phyloP scores from a whole-genome alignment of 2,888 invertebrate genomes.

The Lycia hirtaria region DNA sequence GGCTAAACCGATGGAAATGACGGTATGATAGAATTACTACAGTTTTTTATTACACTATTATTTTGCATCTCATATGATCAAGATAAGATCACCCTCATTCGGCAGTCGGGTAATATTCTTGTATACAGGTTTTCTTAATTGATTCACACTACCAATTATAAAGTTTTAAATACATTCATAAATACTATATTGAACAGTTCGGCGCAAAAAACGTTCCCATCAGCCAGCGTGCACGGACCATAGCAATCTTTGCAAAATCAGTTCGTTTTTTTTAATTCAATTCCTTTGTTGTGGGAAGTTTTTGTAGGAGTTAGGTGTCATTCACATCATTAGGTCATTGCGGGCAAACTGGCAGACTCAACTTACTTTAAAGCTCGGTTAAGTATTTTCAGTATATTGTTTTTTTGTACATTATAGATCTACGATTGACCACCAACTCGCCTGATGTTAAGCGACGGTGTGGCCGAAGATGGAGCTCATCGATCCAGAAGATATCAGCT shows the following conservation, averaged over 20 bases:
- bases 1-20: too few species aligned
- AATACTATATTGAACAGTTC: constrained; percentile 10
- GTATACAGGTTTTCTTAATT: neutral
- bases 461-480: too few species aligned
- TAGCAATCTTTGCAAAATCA: constrained; percentile 68
- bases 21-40: too few species aligned
- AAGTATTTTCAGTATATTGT: neutral
- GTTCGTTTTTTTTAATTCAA: constrained; percentile 56
- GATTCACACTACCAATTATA: neutral
- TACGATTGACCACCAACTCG: too few species aligned
- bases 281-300: constrained; percentile 62
- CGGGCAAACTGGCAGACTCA: constrained; percentile 37
- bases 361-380: constrained; percentile 18
- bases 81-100: too few species aligned
- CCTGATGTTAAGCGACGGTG: too few species aligned
- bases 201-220: constrained; percentile 27
- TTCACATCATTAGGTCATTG: constrained; percentile 63
- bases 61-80: too few species aligned
- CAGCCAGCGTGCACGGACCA: constrained; percentile 54
- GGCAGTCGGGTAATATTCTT: too few species aligned
- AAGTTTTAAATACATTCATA: neutral
- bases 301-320: constrained; percentile 67
- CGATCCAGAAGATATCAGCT: too few species aligned
- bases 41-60: too few species aligned
- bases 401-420: too few species aligned